Base-by-base conservation (phyloP, 1,140 invertebrate species). In the Drosophila kikkawai region DNA sequence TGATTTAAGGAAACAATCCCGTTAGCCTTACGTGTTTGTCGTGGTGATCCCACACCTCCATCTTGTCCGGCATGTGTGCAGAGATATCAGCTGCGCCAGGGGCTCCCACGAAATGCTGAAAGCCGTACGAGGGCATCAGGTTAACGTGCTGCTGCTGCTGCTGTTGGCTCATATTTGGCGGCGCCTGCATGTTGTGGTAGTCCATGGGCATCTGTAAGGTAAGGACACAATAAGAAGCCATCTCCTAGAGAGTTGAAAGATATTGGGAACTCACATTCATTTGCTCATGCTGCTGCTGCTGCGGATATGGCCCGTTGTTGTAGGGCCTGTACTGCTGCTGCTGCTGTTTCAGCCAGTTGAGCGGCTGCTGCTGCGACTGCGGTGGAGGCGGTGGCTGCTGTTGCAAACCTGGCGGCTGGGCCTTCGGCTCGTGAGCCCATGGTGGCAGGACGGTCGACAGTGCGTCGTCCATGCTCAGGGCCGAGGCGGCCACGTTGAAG, bases 31-130 rank as follows among this genome's bases (percentile, higher is more conserved):
- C 92, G 81, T 92, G 92, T 55, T 93, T 93, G 32, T 93, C 92
- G 61, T 92, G 91, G 64, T 92, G 91, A 70, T 93, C 92, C 92
- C 92, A 93, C 59, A 74, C 68, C 59, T 93, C 92, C 50, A 91
- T 79, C 53, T 92, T 92, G 29, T 92, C 91, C 11, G 91, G 79
- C 78, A 92, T 79, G 56, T 92, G 91, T 6, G 63, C 74, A 19
- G 80, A 44, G 44, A 91, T 85, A 44, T 92, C 88, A 32, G 65
- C 74, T 15, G 79, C 71, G 26, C 69, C 73, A 32, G 80, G 82
- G 15, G 74, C 82, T n/a, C 82, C 86, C 55, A 91, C 75, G 74
- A 86, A 91, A 26, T 88, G 92, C 45, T 83, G 90, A 67, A 92
- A 93, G 17, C 65, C 71, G 59, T 90, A 92, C 6, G 84, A 79